Evolutionary conservation across 2,888 invertebrate genomes (phyloP), one percentile per base, ranked within the genome.

Genomic region (Odontocolon sp.): DNA sequence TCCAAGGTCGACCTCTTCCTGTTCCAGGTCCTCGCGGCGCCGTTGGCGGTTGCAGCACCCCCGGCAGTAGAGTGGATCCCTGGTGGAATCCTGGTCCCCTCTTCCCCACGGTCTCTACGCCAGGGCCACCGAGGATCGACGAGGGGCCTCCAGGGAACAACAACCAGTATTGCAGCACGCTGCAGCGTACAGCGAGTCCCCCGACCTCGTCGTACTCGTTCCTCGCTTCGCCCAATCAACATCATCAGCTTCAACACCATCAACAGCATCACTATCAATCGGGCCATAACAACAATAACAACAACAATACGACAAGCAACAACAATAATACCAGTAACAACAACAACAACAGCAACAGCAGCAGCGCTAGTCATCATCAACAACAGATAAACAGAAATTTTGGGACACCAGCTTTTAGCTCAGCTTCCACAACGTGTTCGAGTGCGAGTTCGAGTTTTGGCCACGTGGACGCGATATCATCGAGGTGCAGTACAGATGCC

Each of bases 31-130:
- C 88, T 84, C 88, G 89, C 88, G 87, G 89, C 87, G 88, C 88
- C 90, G 87, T 89, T 87, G 90, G 89, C 89, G 90, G 89, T 89
- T 88, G 88, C 89, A 90, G 83, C 85, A 89, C 87, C 86, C 87
- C 88, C 87, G 88, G 87, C 86, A 88, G 86, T 89, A 88, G 87
- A 87, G 87, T 89, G 89, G 89, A 89, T 90, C 88, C 89, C 85
- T 88, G 89, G 90, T 89, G 88, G 88, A 88, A 88, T 85, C 86
- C 87, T 84, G 85, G 86, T 86, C 81, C 87, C 82, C 86, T 86
- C 82, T 87, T 87, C 83, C 86, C 89, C 80, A 81, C 86, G 80
- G 83, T 83, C 67, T 83, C 87, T 80, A 84, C 84, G 77, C 85
- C 89, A 83, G 88, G 88, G 80, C 86, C 87, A 81, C 87, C 87